Percentiles rank a stretch among this genome's conserved stretches.
Evolutionary conservation across 2,888 invertebrate species (phyloP).

Genomic region (Melieria crassipennis): DNA sequence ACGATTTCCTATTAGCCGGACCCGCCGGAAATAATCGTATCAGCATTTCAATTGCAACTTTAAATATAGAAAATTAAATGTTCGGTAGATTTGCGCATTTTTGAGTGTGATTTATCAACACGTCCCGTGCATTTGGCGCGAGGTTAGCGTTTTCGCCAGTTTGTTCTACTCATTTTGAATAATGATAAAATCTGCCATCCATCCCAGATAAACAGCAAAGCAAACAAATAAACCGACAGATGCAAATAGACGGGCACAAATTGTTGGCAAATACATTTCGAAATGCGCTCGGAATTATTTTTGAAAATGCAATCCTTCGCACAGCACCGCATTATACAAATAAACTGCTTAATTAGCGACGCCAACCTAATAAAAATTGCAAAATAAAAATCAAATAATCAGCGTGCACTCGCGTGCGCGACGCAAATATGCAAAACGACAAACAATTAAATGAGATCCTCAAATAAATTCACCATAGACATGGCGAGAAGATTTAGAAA

Average conservation of each 20-base stretch:
- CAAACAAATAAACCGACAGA: conserved; percentile 13
- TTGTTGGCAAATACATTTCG: conserved; percentile 18
- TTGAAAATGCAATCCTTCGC: conserved; percentile 9
- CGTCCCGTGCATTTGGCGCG: too few relatives aligned
- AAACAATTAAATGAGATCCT: too few relatives aligned
- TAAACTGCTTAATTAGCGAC: conserved; percentile 51
- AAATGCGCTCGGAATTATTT: background rate
- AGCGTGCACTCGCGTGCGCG: background rate
- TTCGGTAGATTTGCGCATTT: too few relatives aligned
- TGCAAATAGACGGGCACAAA: conserved; percentile 17
- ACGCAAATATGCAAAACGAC: too few relatives aligned
- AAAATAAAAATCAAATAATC: conserved; percentile 29
- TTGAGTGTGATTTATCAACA: too few relatives aligned
- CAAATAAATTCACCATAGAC: too few relatives aligned
- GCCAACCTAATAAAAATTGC: conserved; percentile 40
- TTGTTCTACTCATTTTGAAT: background rate
- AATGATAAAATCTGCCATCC: conserved; percentile 24
- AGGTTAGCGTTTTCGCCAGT: too few relatives aligned
- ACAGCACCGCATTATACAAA: conserved; percentile 43
- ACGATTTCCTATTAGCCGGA: too few relatives aligned
- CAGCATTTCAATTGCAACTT: too few relatives aligned
- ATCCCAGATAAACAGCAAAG: conserved; percentile 9
- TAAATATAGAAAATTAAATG: too few relatives aligned
- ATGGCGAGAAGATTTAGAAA: too few relatives aligned
- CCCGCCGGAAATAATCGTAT: too few relatives aligned